A percentile compares a stretch with the other conserved stretches of the same genome.
phyloP scores from a whole-genome alignment of 2,797 vertebrate genomes.

The Enteromius anoplus region DNA sequence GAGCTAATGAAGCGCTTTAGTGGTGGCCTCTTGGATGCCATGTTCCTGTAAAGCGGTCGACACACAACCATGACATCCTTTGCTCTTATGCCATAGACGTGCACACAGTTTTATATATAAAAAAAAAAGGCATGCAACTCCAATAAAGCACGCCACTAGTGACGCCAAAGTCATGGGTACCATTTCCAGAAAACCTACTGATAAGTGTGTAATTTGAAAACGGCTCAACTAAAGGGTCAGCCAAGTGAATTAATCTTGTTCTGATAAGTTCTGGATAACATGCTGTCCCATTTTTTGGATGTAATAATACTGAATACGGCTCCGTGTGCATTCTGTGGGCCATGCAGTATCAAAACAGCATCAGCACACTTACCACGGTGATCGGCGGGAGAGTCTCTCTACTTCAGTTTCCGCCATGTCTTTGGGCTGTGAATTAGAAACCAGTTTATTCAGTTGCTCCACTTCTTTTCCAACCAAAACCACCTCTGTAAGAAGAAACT shows the following conservation, averaged over 20 bases:
- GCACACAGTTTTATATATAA: background rate
- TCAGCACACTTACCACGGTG: conserved; percentile 82
- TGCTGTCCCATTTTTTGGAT: background rate
- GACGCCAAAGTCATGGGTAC: background rate
- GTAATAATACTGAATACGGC: background rate
- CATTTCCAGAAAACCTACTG: conserved; percentile 8
- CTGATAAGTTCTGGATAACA: background rate
- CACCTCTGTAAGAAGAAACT: background rate
- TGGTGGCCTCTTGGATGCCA: conserved; percentile 85
- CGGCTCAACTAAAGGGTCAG: background rate
- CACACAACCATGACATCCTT: conserved; percentile 51
- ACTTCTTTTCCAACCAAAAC: background rate
- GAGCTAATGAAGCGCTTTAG: conserved; percentile 91
- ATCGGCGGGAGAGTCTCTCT: conserved; percentile 81
- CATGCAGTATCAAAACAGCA: background rate
- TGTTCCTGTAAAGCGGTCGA: conserved; percentile 75
- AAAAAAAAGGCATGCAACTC: background rate
- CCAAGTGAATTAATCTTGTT: background rate
- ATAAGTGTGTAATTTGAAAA: background rate
- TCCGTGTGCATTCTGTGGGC: background rate
- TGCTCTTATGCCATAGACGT: conserved; percentile 54
- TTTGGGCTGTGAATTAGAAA: conserved; percentile 69
- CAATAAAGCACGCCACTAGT: background rate
- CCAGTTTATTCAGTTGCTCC: background rate
- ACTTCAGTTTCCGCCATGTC: conserved; percentile 75